Base-by-base conservation (phyloP, 2,113 vertebrate genomes). In the Gallinago paraguaiae region DNA sequence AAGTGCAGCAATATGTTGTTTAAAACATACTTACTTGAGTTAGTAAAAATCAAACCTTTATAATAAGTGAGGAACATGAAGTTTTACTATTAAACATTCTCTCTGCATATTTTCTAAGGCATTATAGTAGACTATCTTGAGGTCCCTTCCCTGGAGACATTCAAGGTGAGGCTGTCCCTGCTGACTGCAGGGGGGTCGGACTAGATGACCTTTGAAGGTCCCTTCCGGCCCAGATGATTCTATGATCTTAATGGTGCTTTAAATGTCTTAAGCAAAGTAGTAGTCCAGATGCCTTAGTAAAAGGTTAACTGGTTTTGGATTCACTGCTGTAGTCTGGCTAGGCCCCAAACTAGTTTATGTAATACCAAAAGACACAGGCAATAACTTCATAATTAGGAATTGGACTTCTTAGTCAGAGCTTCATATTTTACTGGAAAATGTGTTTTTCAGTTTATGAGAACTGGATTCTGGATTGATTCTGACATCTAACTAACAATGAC, bases 371-470 rank as follows among this genome's bases (percentile, higher is more conserved):
- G 48, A 94, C 43, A 84, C 39, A 83, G 35, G 23, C 11, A 83
- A 48, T 75, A 74, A 74, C 35, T 81, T 90, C 28, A 84, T 31
- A 48, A 84, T 50, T 90, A 78, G 46, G 43, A 88, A 86, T 45
- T 27, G 83, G 88, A 54, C 31, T 59, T 86, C 68, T 94, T 88
- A 84, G 85, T 93, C 90, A 96, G 71, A 92, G 19, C 14, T 86
- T 88, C 57, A 37, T 79, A 33, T 86, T 92, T 93, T 93, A 86
- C 86, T 64, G 88, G 86, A 94, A 96, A 59, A 88, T 63, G 33
- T 82, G 61, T 20, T 15, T 45, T 78, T 83, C 28, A 28, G 30
- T 56, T 90, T 33, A 11, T 39, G 77, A 77, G 33, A 95, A 86
- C 17, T 60, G 71, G 39, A 74, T 79, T 78, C 48, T 88, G 45